Evolutionary conservation across 2,797 vertebrate species (phyloP).

Genomic region (Phataginus tetradactyla): DNA sequence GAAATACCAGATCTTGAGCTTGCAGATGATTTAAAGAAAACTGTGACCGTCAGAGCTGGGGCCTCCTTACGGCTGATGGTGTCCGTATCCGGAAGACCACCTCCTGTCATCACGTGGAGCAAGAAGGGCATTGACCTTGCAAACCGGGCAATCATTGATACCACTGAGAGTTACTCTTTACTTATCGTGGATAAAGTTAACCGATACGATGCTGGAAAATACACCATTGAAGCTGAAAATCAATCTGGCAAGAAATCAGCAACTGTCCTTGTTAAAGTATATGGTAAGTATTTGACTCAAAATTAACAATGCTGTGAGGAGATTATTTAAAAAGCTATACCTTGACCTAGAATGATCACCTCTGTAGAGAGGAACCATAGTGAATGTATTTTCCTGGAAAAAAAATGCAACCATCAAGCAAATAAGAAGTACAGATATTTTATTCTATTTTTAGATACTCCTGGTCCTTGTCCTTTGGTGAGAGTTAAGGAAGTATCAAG

Average conservation of each 20-base stretch:
- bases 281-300: constrained; percentile 89
- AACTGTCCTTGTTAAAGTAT: constrained; percentile 97
- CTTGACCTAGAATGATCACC: background rate
- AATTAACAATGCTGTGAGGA: background rate
- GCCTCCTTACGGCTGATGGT: constrained; percentile 94
- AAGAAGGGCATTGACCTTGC: constrained; percentile 95
- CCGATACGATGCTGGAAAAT: constrained; percentile 98
- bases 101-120: constrained; percentile 94
- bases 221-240: constrained; percentile 95
- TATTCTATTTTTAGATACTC: constrained; percentile 91
- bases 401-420: background rate
- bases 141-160: constrained; percentile 96
- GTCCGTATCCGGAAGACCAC: constrained; percentile 93
- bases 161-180: constrained; percentile 92
- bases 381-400: background rate
- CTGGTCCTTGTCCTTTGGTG: constrained; percentile 94
- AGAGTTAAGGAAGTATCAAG: constrained; percentile 96
- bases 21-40: constrained; percentile 97
- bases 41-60: constrained; percentile 95
- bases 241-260: constrained; percentile 97
- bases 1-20: constrained; percentile 99
- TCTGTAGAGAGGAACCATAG: background rate
- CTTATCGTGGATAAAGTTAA: constrained; percentile 98
- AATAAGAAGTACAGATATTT: background rate
- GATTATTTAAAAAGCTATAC: background rate